Base-by-base conservation (phyloP, 2,888 invertebrate genomes). In the Euzetes globulus region DNA sequence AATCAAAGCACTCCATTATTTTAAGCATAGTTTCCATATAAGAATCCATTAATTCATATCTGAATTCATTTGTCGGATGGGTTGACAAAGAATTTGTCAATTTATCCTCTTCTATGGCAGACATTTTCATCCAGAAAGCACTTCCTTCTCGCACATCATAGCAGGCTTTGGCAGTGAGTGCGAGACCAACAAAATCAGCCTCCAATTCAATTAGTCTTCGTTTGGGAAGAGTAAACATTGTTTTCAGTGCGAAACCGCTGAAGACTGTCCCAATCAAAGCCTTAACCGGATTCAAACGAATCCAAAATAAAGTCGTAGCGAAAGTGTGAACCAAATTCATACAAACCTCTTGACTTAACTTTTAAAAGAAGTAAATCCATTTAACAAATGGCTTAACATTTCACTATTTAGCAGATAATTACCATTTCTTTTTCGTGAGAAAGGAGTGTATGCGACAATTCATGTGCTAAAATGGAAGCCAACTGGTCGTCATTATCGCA, bases 391-490 rank as follows among this genome's bases (percentile, higher is more conserved):
- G n/a, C n/a, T n/a, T n/a, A n/a, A n/a, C n/a, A n/a, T n/a, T n/a
- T n/a, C n/a, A n/a, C n/a, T 50, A n/a, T n/a, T 50, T 50, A 3
- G 2, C 17, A 50, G 1, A 9, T 58, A 15, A 58, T 13, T 65
- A 65, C 63, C 47, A 72, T 22, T 65, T 75, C 75, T 15, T 86
- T 87, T 50, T 83, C 81, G 81, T 87, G 87, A 58, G 82, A 82
- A 27, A 87, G 81, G 0, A 88, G 79, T 11, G 85, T 85, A 80
- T 88, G 88, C 29, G 87, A 84, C 82, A 88, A 85, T 81, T 88
- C 88, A 80, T 88, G 88, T 11, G 85, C 85, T 60, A 88, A 78
- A 63, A 88, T 82, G 41, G 85, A 81, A 52, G 84, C 87, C 37
- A 88, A 81, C 79, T 87, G 86, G 80, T 87, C 86, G 41, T 85